A percentile compares a stretch with the other conserved stretches of the same genome.
Evolutionary conservation across 1,140 invertebrate species (phyloP).

Genomic region (Chrysomallon squamiferum): DNA sequence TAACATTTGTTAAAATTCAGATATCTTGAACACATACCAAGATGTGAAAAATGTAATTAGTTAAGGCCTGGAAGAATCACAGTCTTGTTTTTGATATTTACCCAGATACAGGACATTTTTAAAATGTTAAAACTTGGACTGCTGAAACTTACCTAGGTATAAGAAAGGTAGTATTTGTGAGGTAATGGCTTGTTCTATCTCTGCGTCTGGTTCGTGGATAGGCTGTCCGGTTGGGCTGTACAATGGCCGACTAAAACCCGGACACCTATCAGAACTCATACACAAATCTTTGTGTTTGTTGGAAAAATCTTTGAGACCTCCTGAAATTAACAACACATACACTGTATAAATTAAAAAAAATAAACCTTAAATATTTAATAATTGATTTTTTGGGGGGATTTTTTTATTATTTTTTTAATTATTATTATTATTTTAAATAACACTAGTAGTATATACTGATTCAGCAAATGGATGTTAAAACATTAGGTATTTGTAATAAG

Average conservation of each 20-base stretch:
- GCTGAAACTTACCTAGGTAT: constrained; percentile 74
- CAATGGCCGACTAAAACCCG: constrained; percentile 43
- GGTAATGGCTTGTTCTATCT: constrained; percentile 78
- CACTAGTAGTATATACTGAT: too few relatives aligned
- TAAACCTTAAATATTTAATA: not conserved
- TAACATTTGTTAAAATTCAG: too few relatives aligned
- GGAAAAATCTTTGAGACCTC: constrained; percentile 63
- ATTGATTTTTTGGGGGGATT: not conserved
- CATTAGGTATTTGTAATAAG: too few relatives aligned
- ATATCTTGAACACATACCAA: too few relatives aligned
- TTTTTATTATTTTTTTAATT: too few relatives aligned
- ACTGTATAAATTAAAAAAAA: constrained; percentile 12
- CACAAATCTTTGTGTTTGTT: constrained; percentile 59
- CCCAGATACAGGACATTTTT: too few relatives aligned
- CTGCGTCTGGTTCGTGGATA: constrained; percentile 60
- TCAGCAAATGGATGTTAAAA: too few relatives aligned
- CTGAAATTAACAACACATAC: constrained; percentile 43
- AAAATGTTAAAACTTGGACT: too few relatives aligned
- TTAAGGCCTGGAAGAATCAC: too few relatives aligned
- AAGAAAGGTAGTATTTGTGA: constrained; percentile 86
- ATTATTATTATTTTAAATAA: too few relatives aligned
- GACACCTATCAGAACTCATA: not conserved
- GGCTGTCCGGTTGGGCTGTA: constrained; percentile 56
- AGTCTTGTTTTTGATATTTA: too few relatives aligned
- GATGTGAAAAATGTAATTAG: too few relatives aligned